These are phyloP conservation scores for Microcaecilia unicolor DNA, from an alignment of 2,797 vertebrate genomes.

Conservation along the genomic window DNA sequence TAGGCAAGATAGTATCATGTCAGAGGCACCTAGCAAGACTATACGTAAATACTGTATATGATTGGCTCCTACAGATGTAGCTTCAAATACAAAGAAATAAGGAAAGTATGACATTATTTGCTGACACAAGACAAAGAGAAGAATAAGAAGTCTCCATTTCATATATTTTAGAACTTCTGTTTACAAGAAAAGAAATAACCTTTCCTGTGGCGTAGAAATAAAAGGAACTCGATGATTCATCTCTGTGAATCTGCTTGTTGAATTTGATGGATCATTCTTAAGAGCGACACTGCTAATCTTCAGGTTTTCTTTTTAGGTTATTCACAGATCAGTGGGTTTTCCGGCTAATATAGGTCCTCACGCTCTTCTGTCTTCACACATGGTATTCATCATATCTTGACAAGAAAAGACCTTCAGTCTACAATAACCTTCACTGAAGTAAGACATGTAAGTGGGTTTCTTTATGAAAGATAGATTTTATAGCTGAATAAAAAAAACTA, in stretches of 20 bases:
- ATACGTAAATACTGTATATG: neutral
- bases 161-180: conserved; percentile 54
- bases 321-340: conserved; percentile 99
- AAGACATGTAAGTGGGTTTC: conserved; percentile 90
- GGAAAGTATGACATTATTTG: conserved; percentile 13
- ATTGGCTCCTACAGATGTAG: too few species aligned
- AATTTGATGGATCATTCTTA: conserved; percentile 99
- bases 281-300: conserved; percentile 99
- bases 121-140: conserved; percentile 19
- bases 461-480: conserved; percentile 99
- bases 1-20: too few species aligned
- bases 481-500: conserved; percentile 90
- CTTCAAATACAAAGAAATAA: neutral
- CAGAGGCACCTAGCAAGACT: neutral
- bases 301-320: conserved; percentile 99
- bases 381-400: conserved; percentile 99
- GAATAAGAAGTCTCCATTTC: conserved; percentile 24
- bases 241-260: conserved; percentile 96
- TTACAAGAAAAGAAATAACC: conserved; percentile 66
- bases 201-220: conserved; percentile 80
- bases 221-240: conserved; percentile 95
- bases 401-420: conserved; percentile 99
- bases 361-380: conserved; percentile 98
- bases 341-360: conserved; percentile 97
- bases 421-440: conserved; percentile 99